Conservation (phyloP, 2,888 invertebrate species). For the Gnatocerus cornutus region DNA sequence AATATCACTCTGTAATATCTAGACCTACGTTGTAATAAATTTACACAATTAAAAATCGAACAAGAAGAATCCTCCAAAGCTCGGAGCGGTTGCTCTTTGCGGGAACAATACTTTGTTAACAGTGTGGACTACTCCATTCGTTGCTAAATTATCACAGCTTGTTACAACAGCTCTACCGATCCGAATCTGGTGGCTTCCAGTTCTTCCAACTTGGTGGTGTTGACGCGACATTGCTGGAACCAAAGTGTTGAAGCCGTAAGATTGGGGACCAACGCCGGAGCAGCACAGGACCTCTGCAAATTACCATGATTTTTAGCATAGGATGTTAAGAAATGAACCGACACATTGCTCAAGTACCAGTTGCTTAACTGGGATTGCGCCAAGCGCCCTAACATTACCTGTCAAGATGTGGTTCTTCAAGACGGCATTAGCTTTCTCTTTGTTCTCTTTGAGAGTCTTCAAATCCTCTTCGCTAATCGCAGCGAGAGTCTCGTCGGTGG, state of each 20-base stretch:
- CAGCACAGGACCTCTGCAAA: slow-evolving; percentile 70
- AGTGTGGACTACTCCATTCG: slow-evolving; percentile 76
- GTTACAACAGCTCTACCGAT: slow-evolving; percentile 67
- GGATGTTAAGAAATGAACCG: too few relatives aligned
- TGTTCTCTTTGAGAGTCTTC: slow-evolving; percentile 71
- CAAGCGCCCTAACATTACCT: slow-evolving; percentile 65
- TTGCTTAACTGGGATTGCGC: too few relatives aligned
- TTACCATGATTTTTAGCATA: not conserved
- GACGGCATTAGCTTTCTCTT: slow-evolving; percentile 70
- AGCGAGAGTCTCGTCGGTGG: slow-evolving; percentile 75
- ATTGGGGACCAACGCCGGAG: slow-evolving; percentile 68
- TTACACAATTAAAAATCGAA: slow-evolving; percentile 64
- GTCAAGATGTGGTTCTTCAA: slow-evolving; percentile 73
- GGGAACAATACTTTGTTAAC: slow-evolving; percentile 74
- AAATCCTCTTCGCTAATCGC: slow-evolving; percentile 71
- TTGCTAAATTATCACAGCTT: slow-evolving; percentile 73
- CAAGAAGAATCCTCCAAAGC: slow-evolving; percentile 65
- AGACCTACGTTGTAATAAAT: slow-evolving; percentile 14
- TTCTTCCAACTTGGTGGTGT: slow-evolving; percentile 65
- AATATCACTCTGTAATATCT: slow-evolving; percentile 45
- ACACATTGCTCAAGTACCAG: too few relatives aligned
- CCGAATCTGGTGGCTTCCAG: slow-evolving; percentile 64
- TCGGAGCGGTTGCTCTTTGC: slow-evolving; percentile 61
- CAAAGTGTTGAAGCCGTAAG: slow-evolving; percentile 68
- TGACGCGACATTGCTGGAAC: slow-evolving; percentile 66